Percentiles rank a stretch among this genome's conserved stretches.
These are phyloP conservation scores for Drosophila suzukii DNA, from an alignment of 1,140 invertebrate species.

Conservation along the genomic window DNA sequence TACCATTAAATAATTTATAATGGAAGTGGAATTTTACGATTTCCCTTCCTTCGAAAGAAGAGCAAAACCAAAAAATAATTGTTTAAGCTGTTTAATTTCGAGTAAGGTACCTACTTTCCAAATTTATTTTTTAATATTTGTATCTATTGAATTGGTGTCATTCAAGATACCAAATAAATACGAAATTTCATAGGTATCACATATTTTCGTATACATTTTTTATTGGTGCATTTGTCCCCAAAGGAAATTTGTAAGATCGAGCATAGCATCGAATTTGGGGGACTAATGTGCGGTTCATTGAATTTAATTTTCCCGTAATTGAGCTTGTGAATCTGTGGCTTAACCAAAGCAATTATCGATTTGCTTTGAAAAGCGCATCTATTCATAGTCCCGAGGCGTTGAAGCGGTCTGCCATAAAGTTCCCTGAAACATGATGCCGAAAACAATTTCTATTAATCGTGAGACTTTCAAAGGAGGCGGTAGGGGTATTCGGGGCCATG, in stretches of 20 bases:
- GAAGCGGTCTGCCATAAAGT: conserved; percentile 23
- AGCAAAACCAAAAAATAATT: no score
- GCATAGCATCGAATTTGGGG: conserved; percentile 10
- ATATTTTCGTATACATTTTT: no score
- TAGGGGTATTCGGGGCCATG: neutral
- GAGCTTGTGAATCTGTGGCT: conserved; percentile 45
- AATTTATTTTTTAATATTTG: no score
- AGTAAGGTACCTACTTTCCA: no score
- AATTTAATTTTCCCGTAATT: conserved; percentile 49
- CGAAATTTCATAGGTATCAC: no score
- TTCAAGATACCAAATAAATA: no score
- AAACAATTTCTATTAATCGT: conserved; percentile 58
- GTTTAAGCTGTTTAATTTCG: no score
- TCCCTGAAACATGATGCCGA: conserved; percentile 32
- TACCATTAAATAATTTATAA: no score
- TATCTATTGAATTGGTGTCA: no score
- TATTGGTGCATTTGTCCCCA: neutral
- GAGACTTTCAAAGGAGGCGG: neutral
- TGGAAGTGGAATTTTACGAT: no score
- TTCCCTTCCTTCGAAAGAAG: no score
- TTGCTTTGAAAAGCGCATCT: conserved; percentile 32
- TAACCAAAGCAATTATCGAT: conserved; percentile 65
- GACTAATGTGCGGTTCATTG: conserved; percentile 39
- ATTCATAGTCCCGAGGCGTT: conserved; percentile 38
- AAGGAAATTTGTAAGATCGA: neutral